Conservation (phyloP, 2,797 vertebrate genomes). For the Alectoris magna region DNA sequence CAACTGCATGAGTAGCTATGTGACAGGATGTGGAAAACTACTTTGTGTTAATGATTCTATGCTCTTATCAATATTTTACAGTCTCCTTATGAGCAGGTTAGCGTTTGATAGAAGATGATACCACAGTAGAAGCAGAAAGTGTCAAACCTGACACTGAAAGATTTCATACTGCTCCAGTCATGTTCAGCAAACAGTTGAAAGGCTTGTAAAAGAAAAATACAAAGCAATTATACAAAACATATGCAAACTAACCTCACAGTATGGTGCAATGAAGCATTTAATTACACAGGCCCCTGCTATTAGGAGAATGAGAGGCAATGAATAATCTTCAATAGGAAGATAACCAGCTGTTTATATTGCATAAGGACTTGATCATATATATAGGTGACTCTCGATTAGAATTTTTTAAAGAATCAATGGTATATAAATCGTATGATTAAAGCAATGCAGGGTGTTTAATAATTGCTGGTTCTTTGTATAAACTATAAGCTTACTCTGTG, state of each 20-base stretch:
- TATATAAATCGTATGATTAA: background rate
- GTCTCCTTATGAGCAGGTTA: background rate
- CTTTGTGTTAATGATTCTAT: constrained; percentile 52
- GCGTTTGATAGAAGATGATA: constrained; percentile 58
- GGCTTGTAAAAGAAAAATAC: background rate
- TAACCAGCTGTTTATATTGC: background rate
- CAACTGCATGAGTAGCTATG: background rate
- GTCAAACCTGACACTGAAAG: background rate
- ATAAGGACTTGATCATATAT: background rate
- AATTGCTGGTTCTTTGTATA: background rate
- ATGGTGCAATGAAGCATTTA: background rate
- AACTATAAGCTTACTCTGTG: background rate
- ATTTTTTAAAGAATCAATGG: background rate
- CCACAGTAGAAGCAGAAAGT: background rate
- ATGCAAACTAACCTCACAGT: background rate
- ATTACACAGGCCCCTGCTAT: background rate
- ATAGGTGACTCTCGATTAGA: background rate
- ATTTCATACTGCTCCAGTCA: background rate
- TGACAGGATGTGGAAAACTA: constrained; percentile 56
- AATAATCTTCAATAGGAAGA: constrained; percentile 2
- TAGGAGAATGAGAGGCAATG: background rate
- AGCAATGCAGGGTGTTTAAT: background rate
- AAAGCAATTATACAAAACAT: background rate
- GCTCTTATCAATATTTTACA: constrained; percentile 65
- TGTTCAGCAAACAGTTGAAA: background rate